A percentile compares a stretch with the other conserved stretches of the same genome.
These are phyloP conservation scores for Pyrgilauda ruficollis DNA, from an alignment of 2,113 vertebrate species.

Conservation along the genomic window DNA sequence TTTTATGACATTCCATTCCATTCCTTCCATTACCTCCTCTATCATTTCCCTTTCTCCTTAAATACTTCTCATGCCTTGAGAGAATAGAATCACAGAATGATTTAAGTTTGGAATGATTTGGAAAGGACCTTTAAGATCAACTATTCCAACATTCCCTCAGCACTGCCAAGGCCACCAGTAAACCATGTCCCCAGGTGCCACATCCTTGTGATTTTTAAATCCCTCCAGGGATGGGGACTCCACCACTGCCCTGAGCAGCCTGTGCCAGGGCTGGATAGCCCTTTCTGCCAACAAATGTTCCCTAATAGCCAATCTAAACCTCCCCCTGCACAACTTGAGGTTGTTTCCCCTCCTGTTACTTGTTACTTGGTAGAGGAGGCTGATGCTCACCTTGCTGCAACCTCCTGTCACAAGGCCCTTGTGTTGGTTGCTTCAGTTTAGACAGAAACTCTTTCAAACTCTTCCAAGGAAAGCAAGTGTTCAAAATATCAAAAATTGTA, in stretches of 20 bases:
- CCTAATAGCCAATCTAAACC: neutral
- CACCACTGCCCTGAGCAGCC: neutral
- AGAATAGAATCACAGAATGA: neutral
- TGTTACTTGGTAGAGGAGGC: neutral
- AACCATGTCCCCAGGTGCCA: neutral
- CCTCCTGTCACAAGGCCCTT: neutral
- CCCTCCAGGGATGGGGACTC: neutral
- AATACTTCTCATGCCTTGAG: neutral
- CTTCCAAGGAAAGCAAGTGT: neutral
- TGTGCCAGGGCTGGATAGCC: neutral
- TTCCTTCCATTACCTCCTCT: neutral
- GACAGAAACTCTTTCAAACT: neutral
- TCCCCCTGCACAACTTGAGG: accelerated
- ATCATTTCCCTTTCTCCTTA: neutral
- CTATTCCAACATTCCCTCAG: neutral
- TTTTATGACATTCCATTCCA: neutral
- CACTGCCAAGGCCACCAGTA: neutral
- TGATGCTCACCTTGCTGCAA: neutral
- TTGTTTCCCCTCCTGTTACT: neutral
- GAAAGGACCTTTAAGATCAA: neutral
- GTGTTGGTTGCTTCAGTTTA: neutral
- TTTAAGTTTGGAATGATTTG: neutral
- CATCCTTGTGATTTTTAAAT: neutral
- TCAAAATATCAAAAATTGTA: neutral
- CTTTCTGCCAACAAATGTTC: neutral